Evolutionary conservation across 2,113 vertebrate species (phyloP).

Genomic region (Ifrita kowaldi): DNA sequence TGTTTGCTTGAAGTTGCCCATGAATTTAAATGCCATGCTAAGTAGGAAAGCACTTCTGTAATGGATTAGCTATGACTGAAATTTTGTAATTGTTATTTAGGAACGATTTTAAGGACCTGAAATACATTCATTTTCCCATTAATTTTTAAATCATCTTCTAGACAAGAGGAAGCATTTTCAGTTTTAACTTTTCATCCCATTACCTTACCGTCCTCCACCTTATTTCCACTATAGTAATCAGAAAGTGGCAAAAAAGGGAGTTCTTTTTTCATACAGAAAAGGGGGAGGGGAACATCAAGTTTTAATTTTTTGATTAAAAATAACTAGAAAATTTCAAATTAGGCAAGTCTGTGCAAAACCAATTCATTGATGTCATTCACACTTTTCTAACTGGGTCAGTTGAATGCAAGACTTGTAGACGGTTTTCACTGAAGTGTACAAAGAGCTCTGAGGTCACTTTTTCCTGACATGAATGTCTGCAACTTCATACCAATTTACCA

Average conservation of each 20-base stretch:
- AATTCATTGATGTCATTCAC: not conserved
- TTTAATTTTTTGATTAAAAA: not conserved
- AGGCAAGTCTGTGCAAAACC: not conserved
- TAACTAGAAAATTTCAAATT: not conserved
- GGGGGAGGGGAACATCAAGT: not conserved
- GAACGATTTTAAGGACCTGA: not conserved
- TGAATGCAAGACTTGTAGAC: not conserved
- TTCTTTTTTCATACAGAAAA: not conserved
- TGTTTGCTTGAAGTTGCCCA: slow-evolving; percentile 12
- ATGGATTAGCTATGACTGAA: not conserved
- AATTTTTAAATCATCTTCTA: not conserved
- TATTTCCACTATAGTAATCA: not conserved
- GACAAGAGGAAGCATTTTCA: not conserved
- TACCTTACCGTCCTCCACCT: not conserved
- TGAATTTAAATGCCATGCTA: slow-evolving; percentile 21
- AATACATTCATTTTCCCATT: not conserved
- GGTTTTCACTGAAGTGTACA: not conserved
- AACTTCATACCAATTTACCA: not conserved
- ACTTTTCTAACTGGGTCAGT: not conserved
- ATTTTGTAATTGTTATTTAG: not conserved
- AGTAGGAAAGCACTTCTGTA: not conserved
- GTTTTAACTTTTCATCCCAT: not conserved
- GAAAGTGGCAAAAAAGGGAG: not conserved
- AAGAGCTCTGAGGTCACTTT: not conserved
- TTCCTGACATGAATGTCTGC: not conserved